These are phyloP conservation scores for Mantis religiosa DNA, from an alignment of 2,888 invertebrate species.

Conservation along the genomic window DNA sequence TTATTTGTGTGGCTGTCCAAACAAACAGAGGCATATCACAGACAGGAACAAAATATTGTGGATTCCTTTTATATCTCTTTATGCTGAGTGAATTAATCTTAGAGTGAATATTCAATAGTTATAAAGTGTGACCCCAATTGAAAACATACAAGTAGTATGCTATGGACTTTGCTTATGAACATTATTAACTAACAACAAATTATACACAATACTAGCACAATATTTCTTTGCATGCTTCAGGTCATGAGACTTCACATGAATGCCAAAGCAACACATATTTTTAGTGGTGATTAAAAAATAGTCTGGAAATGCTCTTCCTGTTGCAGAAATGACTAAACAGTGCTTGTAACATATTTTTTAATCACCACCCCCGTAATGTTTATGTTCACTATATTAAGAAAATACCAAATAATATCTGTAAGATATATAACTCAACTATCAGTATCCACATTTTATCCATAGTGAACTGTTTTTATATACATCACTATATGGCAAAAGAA, in stretches of 20 bases:
- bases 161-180: background rate
- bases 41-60: background rate
- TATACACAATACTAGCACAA: background rate
- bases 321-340: background rate
- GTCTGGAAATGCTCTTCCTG: background rate
- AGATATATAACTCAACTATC: background rate
- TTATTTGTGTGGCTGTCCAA: background rate
- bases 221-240: background rate
- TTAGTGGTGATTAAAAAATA: background rate
- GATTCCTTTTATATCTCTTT: background rate
- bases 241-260: background rate
- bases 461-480: background rate
- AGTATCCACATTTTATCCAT: background rate
- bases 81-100: background rate
- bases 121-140: background rate
- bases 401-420: slow-evolving; percentile 1
- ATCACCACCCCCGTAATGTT: background rate
- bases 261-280: background rate
- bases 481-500: background rate
- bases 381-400: background rate
- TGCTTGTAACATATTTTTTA: background rate
- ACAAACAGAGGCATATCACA: background rate
- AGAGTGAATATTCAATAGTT: background rate
- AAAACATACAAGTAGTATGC: background rate
- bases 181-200: background rate